Conservation (phyloP, 2,113 vertebrate genomes). For the Todiramphus chloris region DNA sequence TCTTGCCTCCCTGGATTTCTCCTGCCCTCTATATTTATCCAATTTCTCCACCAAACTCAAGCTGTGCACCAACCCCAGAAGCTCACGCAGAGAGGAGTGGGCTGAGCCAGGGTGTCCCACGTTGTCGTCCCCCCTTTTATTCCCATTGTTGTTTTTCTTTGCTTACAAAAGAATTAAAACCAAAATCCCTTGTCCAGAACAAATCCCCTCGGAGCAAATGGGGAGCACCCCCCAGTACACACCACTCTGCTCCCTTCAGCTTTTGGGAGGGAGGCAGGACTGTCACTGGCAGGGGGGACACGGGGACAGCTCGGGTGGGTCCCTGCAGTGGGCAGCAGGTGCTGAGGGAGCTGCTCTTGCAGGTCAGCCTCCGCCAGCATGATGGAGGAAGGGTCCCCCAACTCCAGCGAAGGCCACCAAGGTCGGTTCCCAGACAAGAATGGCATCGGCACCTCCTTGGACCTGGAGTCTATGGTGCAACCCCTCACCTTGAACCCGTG, state of each 20-base stretch:
- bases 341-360: background rate
- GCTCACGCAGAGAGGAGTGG: background rate
- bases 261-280: background rate
- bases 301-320: fast-evolving
- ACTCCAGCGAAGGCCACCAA: conserved; percentile 8
- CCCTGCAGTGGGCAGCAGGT: fast-evolving
- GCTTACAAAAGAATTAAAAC: background rate
- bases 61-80: background rate
- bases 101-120: background rate
- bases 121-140: background rate
- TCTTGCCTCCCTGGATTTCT: background rate
- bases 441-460: conserved; percentile 53
- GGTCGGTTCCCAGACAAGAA: conserved; percentile 56
- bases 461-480: conserved; percentile 51
- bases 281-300: background rate
- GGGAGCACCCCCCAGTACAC: fast-evolving
- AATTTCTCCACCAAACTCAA: background rate
- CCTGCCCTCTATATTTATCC: background rate
- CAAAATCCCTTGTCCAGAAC: background rate
- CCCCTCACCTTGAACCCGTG: conserved; percentile 79
- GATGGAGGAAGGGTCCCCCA: conserved; percentile 43
- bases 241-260: background rate
- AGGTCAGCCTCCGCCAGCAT: background rate
- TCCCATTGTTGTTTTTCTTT: background rate
- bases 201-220: background rate